Evolutionary conservation across 2,797 vertebrate species (phyloP).

Genomic region (Sebastes flavidus): DNA sequence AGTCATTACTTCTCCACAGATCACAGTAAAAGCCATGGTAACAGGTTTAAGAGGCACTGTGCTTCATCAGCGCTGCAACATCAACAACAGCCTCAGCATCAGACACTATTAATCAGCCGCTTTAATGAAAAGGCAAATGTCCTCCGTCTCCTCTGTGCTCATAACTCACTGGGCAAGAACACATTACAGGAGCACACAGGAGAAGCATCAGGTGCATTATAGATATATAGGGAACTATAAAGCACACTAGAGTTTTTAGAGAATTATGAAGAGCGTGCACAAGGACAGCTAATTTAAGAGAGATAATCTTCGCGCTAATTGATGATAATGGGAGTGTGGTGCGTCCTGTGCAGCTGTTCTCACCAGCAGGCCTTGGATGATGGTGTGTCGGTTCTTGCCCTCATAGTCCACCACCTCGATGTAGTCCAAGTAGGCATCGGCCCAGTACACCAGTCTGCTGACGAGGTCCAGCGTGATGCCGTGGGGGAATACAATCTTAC

Average conservation of each 20-base stretch:
- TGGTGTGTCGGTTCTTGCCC: slow-evolving; percentile 94
- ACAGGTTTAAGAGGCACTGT: slow-evolving; percentile 59
- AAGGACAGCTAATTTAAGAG: neutral
- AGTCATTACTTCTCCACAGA: slow-evolving; percentile 64
- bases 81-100: slow-evolving; percentile 50
- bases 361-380: slow-evolving; percentile 96
- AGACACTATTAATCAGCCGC: slow-evolving; percentile 68
- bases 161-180: slow-evolving; percentile 41
- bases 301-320: neutral
- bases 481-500: slow-evolving; percentile 93
- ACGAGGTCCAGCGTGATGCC: slow-evolving; percentile 94
- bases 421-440: slow-evolving; percentile 93
- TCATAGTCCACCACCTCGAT: slow-evolving; percentile 95
- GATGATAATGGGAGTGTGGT: neutral
- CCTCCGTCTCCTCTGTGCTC: slow-evolving; percentile 33
- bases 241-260: neutral
- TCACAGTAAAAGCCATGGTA: slow-evolving; percentile 59
- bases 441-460: slow-evolving; percentile 94
- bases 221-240: slow-evolving; percentile 31
- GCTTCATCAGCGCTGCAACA: slow-evolving; percentile 36
- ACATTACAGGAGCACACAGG: slow-evolving; percentile 32
- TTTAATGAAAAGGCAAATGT: slow-evolving; percentile 71
- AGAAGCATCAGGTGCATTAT: slow-evolving; percentile 25
- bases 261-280: neutral
- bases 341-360: slow-evolving; percentile 53